Evolutionary conservation across 30 jellyfish, hydroid and myxozoan species (phyloP), one percentile per base, ranked within the genome.

Genomic region (Sanderia malayensis): DNA sequence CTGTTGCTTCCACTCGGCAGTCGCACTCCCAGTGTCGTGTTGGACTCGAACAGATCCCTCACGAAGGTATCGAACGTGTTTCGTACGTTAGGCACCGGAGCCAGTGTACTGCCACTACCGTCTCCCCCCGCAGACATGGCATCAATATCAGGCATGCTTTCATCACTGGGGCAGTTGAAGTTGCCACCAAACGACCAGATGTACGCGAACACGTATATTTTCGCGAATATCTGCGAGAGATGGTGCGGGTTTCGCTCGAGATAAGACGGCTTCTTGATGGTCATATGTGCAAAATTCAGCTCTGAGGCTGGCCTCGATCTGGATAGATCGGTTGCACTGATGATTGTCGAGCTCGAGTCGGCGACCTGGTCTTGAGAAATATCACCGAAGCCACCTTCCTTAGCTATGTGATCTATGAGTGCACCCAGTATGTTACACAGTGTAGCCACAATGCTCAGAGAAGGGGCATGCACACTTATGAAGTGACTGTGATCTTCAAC

Each of bases 131-230:
- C n/a, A n/a, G 74, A 74, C 1, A 73, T 15, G 24, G 65, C 52
- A 31, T 81, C 92, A 8, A 88, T 28, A 27, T 88, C 97, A 24
- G 89, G 86, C 74, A 76, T 76, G 20, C 88, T 21, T 52, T 88
- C 97, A 19, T 88, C 97, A 27, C 93, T 71, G 29, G 86, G 82
- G 68, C 94, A 65, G 69, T 88, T 68, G 71, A 88, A 81, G 53
- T 88, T 86, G 4, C 95, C 95, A 31, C 95, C 95, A 61, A 88
- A 80, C 15, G 97, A 76, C 97, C 97, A 88, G 44, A 81, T 45
- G 70, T 62, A 88, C 1, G 95, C 81, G 57, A 88, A 88, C 13
- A 76, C 74, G 31, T 23, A 88, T 64, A 88, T 41, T 47, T 81
- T 88, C 11, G 74, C 79, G 68, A 88, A 55, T 2, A 88, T 34